Evolutionary conservation across 2,888 invertebrate genomes (phyloP).

Genomic region (Drosophila stalkeri): DNA sequence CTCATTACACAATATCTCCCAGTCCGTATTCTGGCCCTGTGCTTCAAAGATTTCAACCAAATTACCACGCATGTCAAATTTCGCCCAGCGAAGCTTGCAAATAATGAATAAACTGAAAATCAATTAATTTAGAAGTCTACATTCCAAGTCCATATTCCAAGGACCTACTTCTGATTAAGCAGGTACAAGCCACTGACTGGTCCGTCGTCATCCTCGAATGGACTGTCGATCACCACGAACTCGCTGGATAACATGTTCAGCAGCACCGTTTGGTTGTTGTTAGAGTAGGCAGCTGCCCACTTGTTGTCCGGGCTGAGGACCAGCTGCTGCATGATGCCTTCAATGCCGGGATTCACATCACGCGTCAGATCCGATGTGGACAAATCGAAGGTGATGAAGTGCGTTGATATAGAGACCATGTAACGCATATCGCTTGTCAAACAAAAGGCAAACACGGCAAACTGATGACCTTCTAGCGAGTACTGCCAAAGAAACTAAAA

Average conservation of each 20-base stretch:
- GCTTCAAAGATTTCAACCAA: slow-evolving; percentile 87
- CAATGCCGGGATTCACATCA: slow-evolving; percentile 96
- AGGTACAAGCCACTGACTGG: slow-evolving; percentile 88
- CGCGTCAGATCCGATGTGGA: slow-evolving; percentile 97
- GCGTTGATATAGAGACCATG: slow-evolving; percentile 97
- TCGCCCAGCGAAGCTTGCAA: slow-evolving; percentile 91
- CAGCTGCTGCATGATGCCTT: slow-evolving; percentile 98
- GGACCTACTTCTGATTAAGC: slow-evolving; percentile 87
- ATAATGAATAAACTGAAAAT: slow-evolving; percentile 89
- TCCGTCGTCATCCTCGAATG: slow-evolving; percentile 88
- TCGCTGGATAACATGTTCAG: slow-evolving; percentile 97
- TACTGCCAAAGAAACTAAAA: slow-evolving; percentile 88
- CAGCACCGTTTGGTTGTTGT: slow-evolving; percentile 97
- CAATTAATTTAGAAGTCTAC: not conserved
- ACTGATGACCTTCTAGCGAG: slow-evolving; percentile 98
- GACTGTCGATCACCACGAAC: slow-evolving; percentile 94
- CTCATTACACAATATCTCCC: slow-evolving; percentile 90
- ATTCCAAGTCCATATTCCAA: not conserved
- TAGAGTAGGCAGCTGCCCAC: slow-evolving; percentile 97
- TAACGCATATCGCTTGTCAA: slow-evolving; percentile 95
- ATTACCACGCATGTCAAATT: slow-evolving; percentile 92
- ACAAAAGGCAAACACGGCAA: slow-evolving; percentile 97
- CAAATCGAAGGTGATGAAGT: slow-evolving; percentile 98
- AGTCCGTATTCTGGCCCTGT: slow-evolving; percentile 87
- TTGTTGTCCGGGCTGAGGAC: slow-evolving; percentile 97